Evolutionary conservation across 2,888 invertebrate genomes (phyloP).

Genomic region (Tenthredo scrophulariae): DNA sequence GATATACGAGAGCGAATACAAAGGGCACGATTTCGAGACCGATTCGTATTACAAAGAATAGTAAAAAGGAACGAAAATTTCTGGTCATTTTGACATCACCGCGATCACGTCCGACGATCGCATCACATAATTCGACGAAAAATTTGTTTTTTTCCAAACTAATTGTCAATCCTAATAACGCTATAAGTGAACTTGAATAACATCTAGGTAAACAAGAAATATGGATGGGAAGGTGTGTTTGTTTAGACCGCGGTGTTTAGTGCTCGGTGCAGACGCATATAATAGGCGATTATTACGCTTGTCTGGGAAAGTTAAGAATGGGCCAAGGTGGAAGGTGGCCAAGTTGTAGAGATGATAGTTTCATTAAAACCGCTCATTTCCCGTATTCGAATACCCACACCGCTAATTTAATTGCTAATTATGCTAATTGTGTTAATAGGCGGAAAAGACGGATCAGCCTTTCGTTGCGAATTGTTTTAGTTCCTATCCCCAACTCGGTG

Average conservation of each 20-base stretch:
- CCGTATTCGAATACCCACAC: not conserved
- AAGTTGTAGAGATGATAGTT: not conserved
- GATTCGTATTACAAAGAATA: not conserved
- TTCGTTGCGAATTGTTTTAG: not conserved
- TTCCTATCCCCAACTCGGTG: not conserved
- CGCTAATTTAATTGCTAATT: slow-evolving; percentile 20
- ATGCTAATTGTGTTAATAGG: too few species aligned
- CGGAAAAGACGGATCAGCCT: not conserved
- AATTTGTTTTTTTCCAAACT: not conserved
- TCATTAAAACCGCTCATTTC: slow-evolving; percentile 23
- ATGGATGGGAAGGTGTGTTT: not conserved
- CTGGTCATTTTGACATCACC: not conserved
- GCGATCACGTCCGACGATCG: not conserved
- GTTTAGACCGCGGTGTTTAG: not conserved
- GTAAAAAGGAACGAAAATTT: not conserved
- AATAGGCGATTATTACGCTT: slow-evolving; percentile 43
- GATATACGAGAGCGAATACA: not conserved
- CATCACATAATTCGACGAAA: not conserved
- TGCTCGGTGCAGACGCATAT: slow-evolving; percentile 39
- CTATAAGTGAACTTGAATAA: slow-evolving; percentile 19
- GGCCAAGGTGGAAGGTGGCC: slow-evolving; percentile 41
- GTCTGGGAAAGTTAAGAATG: slow-evolving; percentile 43
- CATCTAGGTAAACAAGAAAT: not conserved
- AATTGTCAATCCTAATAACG: not conserved
- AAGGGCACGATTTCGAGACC: not conserved